Evolutionary conservation across 2,888 invertebrate genomes (phyloP).

Genomic region (Monochamus alternatus): DNA sequence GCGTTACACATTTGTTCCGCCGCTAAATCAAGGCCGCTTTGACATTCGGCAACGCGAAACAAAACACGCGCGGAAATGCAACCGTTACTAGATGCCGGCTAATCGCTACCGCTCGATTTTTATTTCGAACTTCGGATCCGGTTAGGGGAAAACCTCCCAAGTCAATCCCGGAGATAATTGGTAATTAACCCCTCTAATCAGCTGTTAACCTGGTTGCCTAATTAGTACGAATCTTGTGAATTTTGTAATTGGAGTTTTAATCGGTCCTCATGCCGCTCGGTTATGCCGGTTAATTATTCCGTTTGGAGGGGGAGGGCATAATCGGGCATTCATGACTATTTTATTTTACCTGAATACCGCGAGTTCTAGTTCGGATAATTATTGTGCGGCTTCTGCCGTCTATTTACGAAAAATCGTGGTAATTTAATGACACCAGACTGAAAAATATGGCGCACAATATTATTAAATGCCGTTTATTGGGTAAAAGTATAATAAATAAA

Average conservation of each 20-base stretch:
- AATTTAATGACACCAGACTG: too few species aligned
- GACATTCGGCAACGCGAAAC: constrained; percentile 25
- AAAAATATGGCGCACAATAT: too few species aligned
- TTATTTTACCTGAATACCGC: neutral
- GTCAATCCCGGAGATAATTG: constrained; percentile 52
- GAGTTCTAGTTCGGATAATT: neutral
- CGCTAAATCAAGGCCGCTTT: constrained; percentile 33
- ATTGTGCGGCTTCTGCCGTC: neutral
- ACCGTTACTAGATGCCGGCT: constrained; percentile 33
- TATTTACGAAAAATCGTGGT: too few species aligned
- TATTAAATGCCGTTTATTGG: too few species aligned
- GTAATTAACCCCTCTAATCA: constrained; percentile 60
- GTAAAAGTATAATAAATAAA: too few species aligned
- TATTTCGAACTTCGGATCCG: neutral
- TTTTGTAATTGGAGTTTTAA: constrained; percentile 51
- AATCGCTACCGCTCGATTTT: constrained; percentile 3
- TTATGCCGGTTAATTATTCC: constrained; percentile 33
- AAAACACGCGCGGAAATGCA: constrained; percentile 26
- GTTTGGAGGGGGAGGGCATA: constrained; percentile 1
- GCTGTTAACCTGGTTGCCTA: constrained; percentile 60
- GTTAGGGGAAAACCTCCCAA: constrained; percentile 47
- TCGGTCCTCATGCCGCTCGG: constrained; percentile 35
- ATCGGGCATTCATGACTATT: constrained; percentile 2
- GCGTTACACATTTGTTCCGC: constrained; percentile 24
- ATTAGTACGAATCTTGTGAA: constrained; percentile 59